A percentile compares a stretch with the other conserved stretches of the same genome.
Evolutionary conservation across 1,140 invertebrate species (phyloP).

Genomic region (Drosophila hydei): DNA sequence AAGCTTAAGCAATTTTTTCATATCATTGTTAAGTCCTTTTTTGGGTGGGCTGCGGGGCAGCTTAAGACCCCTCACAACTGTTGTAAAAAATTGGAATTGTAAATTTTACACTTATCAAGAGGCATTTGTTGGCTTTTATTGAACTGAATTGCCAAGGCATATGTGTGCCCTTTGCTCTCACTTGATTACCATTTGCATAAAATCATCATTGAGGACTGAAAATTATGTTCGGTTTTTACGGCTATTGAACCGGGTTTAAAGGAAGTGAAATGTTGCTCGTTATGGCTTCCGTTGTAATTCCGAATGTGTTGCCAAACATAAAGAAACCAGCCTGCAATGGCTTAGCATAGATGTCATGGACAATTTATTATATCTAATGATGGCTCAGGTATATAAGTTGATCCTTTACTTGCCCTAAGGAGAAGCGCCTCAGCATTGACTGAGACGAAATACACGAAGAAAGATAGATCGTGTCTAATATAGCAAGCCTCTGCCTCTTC

Average conservation of each 20-base stretch:
- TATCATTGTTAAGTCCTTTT: conserved; percentile 53
- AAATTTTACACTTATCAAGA: conserved; percentile 77
- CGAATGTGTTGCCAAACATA: background rate
- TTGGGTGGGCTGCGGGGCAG: background rate
- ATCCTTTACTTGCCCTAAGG: background rate
- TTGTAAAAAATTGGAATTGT: conserved; percentile 77
- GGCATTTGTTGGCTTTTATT: conserved; percentile 75
- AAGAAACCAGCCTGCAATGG: background rate
- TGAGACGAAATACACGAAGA: background rate
- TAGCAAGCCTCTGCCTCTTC: conserved; percentile 24
- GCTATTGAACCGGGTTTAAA: conserved; percentile 48
- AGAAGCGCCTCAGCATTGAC: background rate
- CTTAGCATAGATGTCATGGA: conserved; percentile 39
- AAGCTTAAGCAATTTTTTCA: conserved; percentile 49
- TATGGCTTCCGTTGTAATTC: conserved; percentile 66
- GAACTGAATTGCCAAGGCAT: conserved; percentile 65
- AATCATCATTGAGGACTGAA: conserved; percentile 65
- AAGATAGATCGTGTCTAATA: background rate
- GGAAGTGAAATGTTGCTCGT: conserved; percentile 64
- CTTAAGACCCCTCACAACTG: conserved; percentile 63
- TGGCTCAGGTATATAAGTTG: conserved; percentile 36
- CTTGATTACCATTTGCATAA: conserved; percentile 76
- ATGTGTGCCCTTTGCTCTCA: conserved; percentile 70
- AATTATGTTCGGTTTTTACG: conserved; percentile 76
- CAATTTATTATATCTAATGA: conserved; percentile 61